Evolutionary conservation across 1,140 invertebrate genomes (phyloP), one percentile per base, ranked within the genome.

Genomic region (Drosophila elegans): DNA sequence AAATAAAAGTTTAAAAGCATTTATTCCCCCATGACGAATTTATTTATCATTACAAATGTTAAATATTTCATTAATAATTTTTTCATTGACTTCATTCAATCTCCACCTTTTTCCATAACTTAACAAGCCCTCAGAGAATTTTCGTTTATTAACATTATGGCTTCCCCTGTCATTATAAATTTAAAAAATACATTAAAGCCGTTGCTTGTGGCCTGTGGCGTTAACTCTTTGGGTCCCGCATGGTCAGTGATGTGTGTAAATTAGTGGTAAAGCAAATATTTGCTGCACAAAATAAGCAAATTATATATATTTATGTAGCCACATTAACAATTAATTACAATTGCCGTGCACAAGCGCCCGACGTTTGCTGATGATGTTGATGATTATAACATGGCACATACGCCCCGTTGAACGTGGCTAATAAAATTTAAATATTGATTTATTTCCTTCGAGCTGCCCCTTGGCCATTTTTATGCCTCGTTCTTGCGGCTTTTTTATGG

Each of bases 371-470:
- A 64, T 74, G 72, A 53, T 74, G 74, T 29, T 46, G 59, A 64
- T 74, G 72, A 53, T 74, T 68, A 82, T 69, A 82, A 62, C 75
- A 53, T 77, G 74, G n/a, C 44, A 57, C 69, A 83, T 74, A 83
- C 80, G 80, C 80, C 80, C 66, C 51, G 60, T 80, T 73, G 67
- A 34, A 55, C 51, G 46, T 44, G 51, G 53, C 60, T 67, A 80
- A 83, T 83, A 80, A 80, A 83, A 83, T 83, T 80, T 80, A 83
- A 83, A 83, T 83, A 83, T 83, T 83, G 80, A 85, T 83, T 83
- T 83, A 83, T 83, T 79, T 61, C 46, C 73, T 42, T 53, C 13
- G 27, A 36, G 44, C 25, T 41, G 25, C 42, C 67, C 63, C 42
- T 38, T 63, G 77, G 7, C 57, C 73, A 59, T 48, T 81, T 80